Evolutionary conservation across 2,888 invertebrate species (phyloP).

Genomic region (Magallana nippona): DNA sequence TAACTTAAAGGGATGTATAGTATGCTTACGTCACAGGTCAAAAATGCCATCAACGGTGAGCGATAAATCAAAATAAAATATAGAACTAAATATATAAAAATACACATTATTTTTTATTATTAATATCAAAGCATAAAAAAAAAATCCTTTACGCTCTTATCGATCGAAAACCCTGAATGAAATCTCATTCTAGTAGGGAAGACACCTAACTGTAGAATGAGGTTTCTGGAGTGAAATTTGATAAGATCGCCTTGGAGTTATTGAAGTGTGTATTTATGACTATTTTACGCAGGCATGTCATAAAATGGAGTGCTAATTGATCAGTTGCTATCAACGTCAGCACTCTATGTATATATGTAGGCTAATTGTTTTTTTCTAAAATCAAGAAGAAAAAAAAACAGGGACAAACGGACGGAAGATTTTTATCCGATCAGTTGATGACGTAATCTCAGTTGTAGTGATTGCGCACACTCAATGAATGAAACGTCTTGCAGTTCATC

Average conservation of each 20-base stretch:
- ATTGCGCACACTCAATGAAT: not conserved
- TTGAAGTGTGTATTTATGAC: constrained; percentile 13
- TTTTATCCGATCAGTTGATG: constrained; percentile 1
- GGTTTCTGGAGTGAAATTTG: constrained; percentile 25
- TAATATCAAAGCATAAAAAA: no score
- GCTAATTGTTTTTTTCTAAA: constrained; percentile 17
- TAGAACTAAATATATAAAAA: no score
- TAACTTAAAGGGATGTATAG: no score
- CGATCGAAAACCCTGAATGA: not conserved
- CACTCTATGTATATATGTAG: not conserved
- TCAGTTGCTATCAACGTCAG: constrained; percentile 16
- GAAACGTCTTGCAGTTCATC: not conserved
- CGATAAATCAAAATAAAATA: no score
- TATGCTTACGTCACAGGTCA: no score
- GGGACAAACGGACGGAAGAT: not conserved
- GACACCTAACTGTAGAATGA: no score
- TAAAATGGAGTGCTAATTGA: constrained; percentile 24
- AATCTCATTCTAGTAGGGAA: not conserved
- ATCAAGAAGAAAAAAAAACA: not conserved
- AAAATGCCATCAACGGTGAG: no score
- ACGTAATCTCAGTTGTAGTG: not conserved
- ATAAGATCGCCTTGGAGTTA: constrained; percentile 12
- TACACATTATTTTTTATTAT: no score
- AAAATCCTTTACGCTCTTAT: not conserved
- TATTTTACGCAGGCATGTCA: constrained; percentile 6